These are phyloP conservation scores for Acipenser ruthenus DNA, from an alignment of 2,797 vertebrate genomes.

Conservation along the genomic window DNA sequence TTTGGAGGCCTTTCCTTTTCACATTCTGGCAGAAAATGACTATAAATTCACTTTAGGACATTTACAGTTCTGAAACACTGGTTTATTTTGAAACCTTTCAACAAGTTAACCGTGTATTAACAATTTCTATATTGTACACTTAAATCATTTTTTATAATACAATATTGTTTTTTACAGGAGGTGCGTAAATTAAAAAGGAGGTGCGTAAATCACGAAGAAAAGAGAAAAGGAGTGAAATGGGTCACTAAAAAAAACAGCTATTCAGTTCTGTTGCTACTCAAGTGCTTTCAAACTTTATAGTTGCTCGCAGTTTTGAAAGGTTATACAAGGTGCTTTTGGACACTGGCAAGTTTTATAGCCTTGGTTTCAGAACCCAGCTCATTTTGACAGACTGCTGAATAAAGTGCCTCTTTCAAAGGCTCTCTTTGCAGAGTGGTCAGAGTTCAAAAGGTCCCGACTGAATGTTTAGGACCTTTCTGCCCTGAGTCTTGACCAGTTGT, in stretches of 20 bases:
- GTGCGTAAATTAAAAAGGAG: too few relatives aligned
- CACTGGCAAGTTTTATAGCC: constrained; percentile 14
- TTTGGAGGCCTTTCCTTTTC: constrained; percentile 29
- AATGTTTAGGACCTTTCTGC: constrained; percentile 29
- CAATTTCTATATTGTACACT: constrained; percentile 17
- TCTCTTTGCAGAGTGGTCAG: constrained; percentile 34
- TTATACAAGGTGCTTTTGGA: background rate
- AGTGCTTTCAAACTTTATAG: background rate
- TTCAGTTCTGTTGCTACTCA: too few relatives aligned
- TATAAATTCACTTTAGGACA: constrained; percentile 31
- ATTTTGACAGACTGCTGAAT: constrained; percentile 31
- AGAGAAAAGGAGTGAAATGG: too few relatives aligned
- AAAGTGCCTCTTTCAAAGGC: constrained; percentile 34
- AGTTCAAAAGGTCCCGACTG: constrained; percentile 46
- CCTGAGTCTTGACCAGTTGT: constrained; percentile 28
- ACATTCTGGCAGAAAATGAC: constrained; percentile 34
- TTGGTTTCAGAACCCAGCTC: constrained; percentile 25
- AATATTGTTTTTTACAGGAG: background rate
- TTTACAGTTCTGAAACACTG: constrained; percentile 4
- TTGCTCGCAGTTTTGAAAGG: background rate
- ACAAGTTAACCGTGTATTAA: constrained; percentile 14
- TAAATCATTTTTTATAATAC: background rate
- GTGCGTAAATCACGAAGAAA: too few relatives aligned
- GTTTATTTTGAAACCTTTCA: background rate
- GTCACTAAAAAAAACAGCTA: too few relatives aligned